Evolutionary conservation across 2,888 invertebrate species (phyloP), one percentile per base, ranked within the genome.

Genomic region (Nomada ruficornis): DNA sequence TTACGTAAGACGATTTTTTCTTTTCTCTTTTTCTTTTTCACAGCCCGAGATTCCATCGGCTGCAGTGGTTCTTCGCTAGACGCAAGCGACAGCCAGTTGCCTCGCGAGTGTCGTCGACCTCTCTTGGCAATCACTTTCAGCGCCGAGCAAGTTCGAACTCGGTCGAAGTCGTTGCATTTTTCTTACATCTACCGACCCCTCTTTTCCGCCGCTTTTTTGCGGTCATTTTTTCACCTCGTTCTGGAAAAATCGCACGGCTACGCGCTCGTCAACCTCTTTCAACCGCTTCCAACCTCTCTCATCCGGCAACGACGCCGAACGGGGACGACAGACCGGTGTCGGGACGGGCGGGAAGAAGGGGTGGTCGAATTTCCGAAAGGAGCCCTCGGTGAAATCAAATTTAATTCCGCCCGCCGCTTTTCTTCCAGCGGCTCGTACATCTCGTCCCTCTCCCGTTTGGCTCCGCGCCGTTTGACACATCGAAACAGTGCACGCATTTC

Each of bases 1-100:
- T 88, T 86, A 88, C 77, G 76, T 80, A 88, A 88, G 77, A 55
- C 44, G 68, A 55, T 67, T 57, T 76, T 82, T 82, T 82, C n/a
- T 64, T 18, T 44, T 9, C 23, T 70, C 73, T 77, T 74, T 80
- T 68, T 50, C 57, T 57, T 60, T 47, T 20, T 59, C 59, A 57
- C 64, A 50, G 63, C 44, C 74, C 54, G 62, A 54, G 73, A 74
- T 62, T 59, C 75, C 52, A 52, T 63, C 52, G 20, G 36, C 47
- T 54, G 63, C 15, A 52, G 15, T 36, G 55, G 15, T 50, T 73
- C 60, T 55, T 52, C 72, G 52, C 44, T 18, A 54, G 1, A 29
- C 64, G 60, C 52, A 59, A 65, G 65, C 60, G 64, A 65, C 63
- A 42, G 59, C 13, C 54, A 13, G n/a, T 26, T 20, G 47, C 11